phyloP scores from a whole-genome alignment of 2,797 vertebrate genomes.

The Myotis findleyi region DNA sequence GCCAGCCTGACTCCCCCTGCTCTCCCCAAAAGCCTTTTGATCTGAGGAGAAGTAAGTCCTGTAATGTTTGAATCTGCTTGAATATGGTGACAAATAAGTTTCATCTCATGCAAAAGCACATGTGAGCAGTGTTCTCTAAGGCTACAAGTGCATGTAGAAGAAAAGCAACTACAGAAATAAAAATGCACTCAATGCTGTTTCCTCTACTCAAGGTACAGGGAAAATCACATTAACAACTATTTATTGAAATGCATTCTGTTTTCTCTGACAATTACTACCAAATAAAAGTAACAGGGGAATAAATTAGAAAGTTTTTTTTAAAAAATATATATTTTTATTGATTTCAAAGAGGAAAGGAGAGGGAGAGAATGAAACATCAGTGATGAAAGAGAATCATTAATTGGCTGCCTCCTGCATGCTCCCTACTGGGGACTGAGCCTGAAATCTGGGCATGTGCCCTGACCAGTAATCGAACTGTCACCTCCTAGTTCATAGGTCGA shows the following conservation, averaged over 20 bases:
- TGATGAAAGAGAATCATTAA: no score
- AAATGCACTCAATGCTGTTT: background rate
- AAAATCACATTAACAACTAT: background rate
- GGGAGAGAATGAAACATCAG: no score
- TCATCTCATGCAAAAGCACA: background rate
- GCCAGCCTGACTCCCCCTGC: background rate
- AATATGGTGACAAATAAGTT: background rate
- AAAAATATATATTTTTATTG: background rate
- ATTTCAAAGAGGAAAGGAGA: no score
- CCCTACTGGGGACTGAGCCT: no score
- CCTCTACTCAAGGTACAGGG: background rate
- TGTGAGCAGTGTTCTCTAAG: background rate
- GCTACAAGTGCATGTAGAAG: background rate
- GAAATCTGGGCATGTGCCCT: no score
- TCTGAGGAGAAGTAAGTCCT: background rate
- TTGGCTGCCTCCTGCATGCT: no score
- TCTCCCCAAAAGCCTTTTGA: background rate
- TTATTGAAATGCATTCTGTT: conserved; percentile 20
- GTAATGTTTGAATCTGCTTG: background rate
- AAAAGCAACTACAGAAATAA: background rate
- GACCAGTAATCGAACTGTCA: no score
- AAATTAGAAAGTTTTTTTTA: background rate
- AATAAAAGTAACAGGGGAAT: background rate
- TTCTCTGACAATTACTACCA: background rate
- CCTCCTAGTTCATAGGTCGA: no score